A percentile compares a stretch with the other conserved stretches of the same genome.
Conservation (phyloP, 2,113 vertebrate species). For the Callocephalon fimbriatum region DNA sequence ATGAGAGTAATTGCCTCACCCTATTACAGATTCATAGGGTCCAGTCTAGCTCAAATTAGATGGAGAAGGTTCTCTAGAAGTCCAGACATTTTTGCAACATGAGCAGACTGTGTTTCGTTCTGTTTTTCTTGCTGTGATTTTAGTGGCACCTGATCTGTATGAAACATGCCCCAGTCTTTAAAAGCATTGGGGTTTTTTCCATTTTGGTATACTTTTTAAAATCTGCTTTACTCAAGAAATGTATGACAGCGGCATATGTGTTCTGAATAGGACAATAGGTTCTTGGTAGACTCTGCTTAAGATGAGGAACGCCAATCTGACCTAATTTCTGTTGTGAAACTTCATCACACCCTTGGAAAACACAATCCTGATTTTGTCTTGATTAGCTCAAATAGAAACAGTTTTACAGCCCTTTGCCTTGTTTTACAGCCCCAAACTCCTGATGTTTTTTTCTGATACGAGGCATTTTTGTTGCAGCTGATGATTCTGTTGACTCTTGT, state of each 20-base stretch:
- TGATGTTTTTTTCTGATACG: fast-evolving
- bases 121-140: not conserved
- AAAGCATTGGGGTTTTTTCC: not conserved
- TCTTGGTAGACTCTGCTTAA: not conserved
- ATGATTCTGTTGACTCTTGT: not conserved
- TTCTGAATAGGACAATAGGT: not conserved
- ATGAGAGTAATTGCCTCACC: not conserved
- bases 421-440: not conserved
- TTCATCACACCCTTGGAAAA: not conserved
- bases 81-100: not conserved
- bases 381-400: not conserved
- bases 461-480: not conserved
- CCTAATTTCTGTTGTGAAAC: not conserved
- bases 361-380: not conserved
- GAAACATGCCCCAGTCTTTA: not conserved
- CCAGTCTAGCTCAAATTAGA: not conserved
- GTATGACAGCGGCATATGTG: not conserved
- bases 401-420: not conserved
- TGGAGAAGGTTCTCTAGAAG: not conserved
- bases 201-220: not conserved
- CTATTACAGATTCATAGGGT: not conserved
- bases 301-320: not conserved
- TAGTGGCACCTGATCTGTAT: not conserved
- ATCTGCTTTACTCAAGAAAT: not conserved
- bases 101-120: not conserved